phyloP scores from a whole-genome alignment of 2,888 invertebrate species.

The Caenorhabditis sulstoni region DNA sequence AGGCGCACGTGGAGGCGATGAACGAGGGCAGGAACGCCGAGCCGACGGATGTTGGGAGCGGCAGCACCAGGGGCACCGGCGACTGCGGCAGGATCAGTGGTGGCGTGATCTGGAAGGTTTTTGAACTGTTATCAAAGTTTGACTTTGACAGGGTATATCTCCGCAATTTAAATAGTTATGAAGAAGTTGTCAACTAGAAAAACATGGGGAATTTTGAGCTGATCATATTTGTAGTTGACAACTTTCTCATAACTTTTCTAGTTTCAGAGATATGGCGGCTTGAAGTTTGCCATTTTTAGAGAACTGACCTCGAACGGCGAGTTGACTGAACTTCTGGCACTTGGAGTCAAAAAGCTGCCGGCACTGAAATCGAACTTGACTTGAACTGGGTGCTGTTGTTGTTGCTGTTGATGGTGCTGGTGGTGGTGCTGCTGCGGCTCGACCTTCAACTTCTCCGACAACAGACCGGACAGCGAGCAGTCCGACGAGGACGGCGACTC shows the following conservation, averaged over 20 bases:
- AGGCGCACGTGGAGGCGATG: constrained; percentile 25
- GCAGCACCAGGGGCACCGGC: not conserved
- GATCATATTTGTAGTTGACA: no score
- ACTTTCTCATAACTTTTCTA: no score
- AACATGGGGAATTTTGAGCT: no score
- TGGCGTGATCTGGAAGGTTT: no score
- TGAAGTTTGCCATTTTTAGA: not conserved
- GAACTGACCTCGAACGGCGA: constrained; percentile 32
- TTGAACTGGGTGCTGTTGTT: not conserved
- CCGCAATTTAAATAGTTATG: no score
- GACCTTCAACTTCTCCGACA: constrained; percentile 26
- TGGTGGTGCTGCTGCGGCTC: constrained; percentile 4
- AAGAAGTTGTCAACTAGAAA: no score
- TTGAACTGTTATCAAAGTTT: no score
- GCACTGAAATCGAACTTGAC: constrained; percentile 26
- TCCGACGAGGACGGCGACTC: constrained; percentile 48
- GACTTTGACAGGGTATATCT: no score
- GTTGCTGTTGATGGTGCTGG: no score
- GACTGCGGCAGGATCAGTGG: not conserved
- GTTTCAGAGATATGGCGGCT: no score
- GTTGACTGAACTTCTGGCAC: constrained; percentile 6
- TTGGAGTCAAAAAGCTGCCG: constrained; percentile 20
- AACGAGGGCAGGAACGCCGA: not conserved
- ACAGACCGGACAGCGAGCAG: constrained; percentile 43
- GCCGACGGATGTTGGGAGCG: not conserved